These are phyloP conservation scores for Orthosia incerta DNA, from an alignment of 2,888 invertebrate species.

Conservation along the genomic window DNA sequence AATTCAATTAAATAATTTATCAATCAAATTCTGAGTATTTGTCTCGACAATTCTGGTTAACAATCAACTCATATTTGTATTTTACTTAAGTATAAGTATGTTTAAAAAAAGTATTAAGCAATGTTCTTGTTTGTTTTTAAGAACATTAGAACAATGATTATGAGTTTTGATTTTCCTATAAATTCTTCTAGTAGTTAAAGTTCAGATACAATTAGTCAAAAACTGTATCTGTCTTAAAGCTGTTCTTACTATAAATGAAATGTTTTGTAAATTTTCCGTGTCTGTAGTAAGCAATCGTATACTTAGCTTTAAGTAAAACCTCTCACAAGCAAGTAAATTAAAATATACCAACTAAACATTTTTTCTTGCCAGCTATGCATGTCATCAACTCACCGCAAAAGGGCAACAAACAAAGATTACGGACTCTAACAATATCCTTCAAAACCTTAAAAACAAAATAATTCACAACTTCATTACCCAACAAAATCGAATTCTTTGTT, in stretches of 20 bases:
- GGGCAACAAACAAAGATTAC: neutral
- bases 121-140: conserved; percentile 12
- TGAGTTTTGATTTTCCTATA: neutral
- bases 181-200: conserved; percentile 1
- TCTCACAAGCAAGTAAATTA: neutral
- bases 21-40: conserved; percentile 18
- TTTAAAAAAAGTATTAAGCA: conserved; percentile 8
- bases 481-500: neutral
- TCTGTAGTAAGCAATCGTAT: neutral
- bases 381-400: neutral
- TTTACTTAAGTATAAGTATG: conserved; percentile 18
- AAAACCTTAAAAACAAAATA: neutral
- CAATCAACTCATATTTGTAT: conserved; percentile 29
- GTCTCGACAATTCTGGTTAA: conserved; percentile 10
- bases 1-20: conserved; percentile 43
- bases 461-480: neutral
- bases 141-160: neutral
- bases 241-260: neutral
- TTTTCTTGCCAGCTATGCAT: neutral
- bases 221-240: conserved; percentile 14
- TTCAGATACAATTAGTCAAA: neutral
- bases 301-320: neutral
- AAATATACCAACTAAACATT: neutral
- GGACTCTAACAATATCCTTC: neutral
- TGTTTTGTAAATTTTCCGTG: neutral